These are phyloP conservation scores for Caenorhabditis sp. DNA, from an alignment of 2,888 invertebrate genomes.

Conservation along the genomic window DNA sequence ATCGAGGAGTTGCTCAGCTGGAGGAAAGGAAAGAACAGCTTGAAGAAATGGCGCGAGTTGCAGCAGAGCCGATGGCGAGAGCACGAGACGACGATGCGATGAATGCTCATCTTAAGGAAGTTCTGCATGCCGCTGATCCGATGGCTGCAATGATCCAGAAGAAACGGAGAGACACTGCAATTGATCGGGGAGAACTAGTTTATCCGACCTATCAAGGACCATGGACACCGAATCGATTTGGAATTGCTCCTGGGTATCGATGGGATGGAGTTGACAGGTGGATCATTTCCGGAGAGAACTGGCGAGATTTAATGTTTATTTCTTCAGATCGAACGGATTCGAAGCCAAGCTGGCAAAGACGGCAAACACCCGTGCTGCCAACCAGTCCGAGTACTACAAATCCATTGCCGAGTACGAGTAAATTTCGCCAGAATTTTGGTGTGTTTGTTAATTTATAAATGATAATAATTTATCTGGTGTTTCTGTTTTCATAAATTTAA, in stretches of 20 bases:
- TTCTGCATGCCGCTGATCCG: constrained; percentile 88
- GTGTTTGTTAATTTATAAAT: not conserved
- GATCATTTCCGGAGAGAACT: not conserved
- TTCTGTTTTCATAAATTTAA: not conserved
- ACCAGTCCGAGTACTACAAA: constrained; percentile 75
- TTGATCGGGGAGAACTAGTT: constrained; percentile 81
- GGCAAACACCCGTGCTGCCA: constrained; percentile 72
- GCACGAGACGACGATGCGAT: constrained; percentile 93
- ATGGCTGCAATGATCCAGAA: constrained; percentile 89
- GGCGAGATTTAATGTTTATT: not conserved
- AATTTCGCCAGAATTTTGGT: constrained; percentile 2
- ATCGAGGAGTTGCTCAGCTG: constrained; percentile 78
- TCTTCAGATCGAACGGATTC: constrained; percentile 89
- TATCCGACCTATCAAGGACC: constrained; percentile 88
- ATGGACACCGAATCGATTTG: constrained; percentile 92
- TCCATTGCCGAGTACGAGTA: constrained; percentile 69
- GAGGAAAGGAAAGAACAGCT: constrained; percentile 86
- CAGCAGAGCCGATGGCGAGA: constrained; percentile 93
- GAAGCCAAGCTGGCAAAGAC: constrained; percentile 88
- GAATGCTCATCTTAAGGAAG: constrained; percentile 87
- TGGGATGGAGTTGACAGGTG: constrained; percentile 99
- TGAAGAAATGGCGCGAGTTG: constrained; percentile 90
- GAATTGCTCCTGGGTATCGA: constrained; percentile 93
- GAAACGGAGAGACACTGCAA: constrained; percentile 87
- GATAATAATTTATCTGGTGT: constrained; percentile 22